phyloP scores from a whole-genome alignment of 1,140 invertebrate species.

The Drosophila sucinea region DNA sequence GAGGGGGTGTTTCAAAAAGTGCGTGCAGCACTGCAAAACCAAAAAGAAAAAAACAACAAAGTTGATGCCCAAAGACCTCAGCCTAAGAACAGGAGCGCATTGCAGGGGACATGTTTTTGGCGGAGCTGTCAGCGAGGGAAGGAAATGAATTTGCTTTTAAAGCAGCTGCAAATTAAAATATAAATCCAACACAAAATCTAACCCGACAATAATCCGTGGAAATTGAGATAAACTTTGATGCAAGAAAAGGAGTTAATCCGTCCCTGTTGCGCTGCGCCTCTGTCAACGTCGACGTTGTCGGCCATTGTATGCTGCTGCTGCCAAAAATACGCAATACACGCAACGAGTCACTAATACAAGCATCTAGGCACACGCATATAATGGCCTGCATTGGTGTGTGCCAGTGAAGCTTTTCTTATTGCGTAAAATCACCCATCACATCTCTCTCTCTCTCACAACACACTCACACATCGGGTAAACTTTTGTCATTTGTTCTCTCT shows the following conservation, averaged over 20 bases:
- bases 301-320: slow-evolving; percentile 55
- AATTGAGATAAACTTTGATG: too few relatives aligned
- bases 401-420: slow-evolving; percentile 67
- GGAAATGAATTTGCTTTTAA: neutral
- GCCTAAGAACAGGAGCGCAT: slow-evolving; percentile 23
- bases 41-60: slow-evolving; percentile 16
- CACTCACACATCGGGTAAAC: slow-evolving; percentile 26
- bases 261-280: slow-evolving; percentile 41
- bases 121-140: neutral
- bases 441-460: slow-evolving; percentile 16
- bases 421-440: slow-evolving; percentile 56
- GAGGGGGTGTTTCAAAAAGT: slow-evolving; percentile 49
- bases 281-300: slow-evolving; percentile 46
- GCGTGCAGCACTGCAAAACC: slow-evolving; percentile 75
- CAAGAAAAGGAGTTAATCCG: slow-evolving; percentile 19
- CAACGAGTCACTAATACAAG: slow-evolving; percentile 27
- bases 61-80: slow-evolving; percentile 14
- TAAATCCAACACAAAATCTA: too few relatives aligned
- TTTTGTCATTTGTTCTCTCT: slow-evolving; percentile 32
- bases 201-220: too few relatives aligned
- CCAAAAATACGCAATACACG: slow-evolving; percentile 76
- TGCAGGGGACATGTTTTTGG: neutral
- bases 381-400: slow-evolving; percentile 75
- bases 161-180: neutral
- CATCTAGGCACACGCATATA: slow-evolving; percentile 53